These are phyloP conservation scores for Andrena hattorfiana DNA, from an alignment of 2,888 invertebrate genomes.

Conservation along the genomic window DNA sequence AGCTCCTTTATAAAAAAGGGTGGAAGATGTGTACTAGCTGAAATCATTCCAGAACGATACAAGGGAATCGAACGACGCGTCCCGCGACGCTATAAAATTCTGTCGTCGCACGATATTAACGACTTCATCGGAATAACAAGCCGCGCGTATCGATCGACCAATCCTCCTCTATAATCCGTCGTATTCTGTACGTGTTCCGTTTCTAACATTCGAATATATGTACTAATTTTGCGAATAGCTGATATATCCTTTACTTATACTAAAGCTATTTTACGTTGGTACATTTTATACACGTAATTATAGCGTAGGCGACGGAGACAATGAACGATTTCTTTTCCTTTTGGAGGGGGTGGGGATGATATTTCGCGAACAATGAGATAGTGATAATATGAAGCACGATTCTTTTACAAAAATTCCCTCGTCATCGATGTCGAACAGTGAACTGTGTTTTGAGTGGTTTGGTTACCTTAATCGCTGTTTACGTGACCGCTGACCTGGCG, in stretches of 20 bases:
- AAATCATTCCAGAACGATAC: slow-evolving; percentile 11
- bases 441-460: slow-evolving; percentile 2
- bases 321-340: slow-evolving; percentile 16
- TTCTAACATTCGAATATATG: slow-evolving; percentile 58
- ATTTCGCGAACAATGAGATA: slow-evolving; percentile 29
- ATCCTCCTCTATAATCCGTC: slow-evolving; percentile 6
- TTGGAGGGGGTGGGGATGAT: background rate
- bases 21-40: slow-evolving; percentile 33
- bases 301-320: slow-evolving; percentile 63
- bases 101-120: slow-evolving; percentile 4
- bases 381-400: slow-evolving; percentile 37
- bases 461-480: slow-evolving; percentile 3
- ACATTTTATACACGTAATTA: slow-evolving; percentile 75
- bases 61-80: slow-evolving; percentile 1
- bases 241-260: slow-evolving; percentile 73
- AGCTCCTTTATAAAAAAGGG: background rate
- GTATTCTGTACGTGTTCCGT: slow-evolving; percentile 6
- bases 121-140: slow-evolving; percentile 6
- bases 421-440: slow-evolving; percentile 3
- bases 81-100: slow-evolving; percentile 18
- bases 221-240: slow-evolving; percentile 65
- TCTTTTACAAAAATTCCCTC: slow-evolving; percentile 36
- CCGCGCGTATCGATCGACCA: slow-evolving; percentile 20
- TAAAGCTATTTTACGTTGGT: slow-evolving; percentile 75
- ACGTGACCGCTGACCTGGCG: background rate